Base-by-base conservation (phyloP, 1,140 invertebrate species). In the Sminthurides bifidus region DNA sequence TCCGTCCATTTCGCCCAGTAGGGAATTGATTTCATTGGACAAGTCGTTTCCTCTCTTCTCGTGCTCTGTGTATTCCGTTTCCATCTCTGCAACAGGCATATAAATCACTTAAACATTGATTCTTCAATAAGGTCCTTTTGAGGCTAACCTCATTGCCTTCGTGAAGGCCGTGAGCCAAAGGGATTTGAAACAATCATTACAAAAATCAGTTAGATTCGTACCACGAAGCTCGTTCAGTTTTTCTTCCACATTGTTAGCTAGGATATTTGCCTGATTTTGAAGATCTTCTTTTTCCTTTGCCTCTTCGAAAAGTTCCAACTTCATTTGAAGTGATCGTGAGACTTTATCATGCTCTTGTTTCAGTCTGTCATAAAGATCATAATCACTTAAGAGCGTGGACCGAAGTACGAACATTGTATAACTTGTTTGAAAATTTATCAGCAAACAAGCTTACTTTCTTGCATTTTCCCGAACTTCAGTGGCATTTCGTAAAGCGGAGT, bases 161-260 rank as follows among this genome's bases (percentile, higher is more conserved):
- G 24, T 30, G 24, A 12, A 48, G 23, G 14, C 23, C 10, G 10
- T 4, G 4, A 48, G 12, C 5, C 29, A 48, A 19, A 48, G 6
- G 10, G 6, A 12, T 49, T 49, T 27, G 10, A 49, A 31, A 19
- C 4, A 4, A 37, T 14, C 17, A 48, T 38, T 44, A 29, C 17
- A 38, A 10, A 26, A 30, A 26, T 48, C 27, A 43, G 21, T 8
- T 37, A 15, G 3, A 27, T 17, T 56, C n/a, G 59, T 77, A 70
- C 81, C 79, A 68, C 79, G 74, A 15, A 91, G 71, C 58, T 85
- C 78, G 60, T 81, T 81, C 10, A 87, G 72, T 68, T 88, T 87
- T 12, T 74, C 77, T 60, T 79, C 79, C 0, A 84, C 85, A 58
- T 83, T 81, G 52, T 81, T 79, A 0, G 84, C 85, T 1, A 92